phyloP scores from a whole-genome alignment of 2,888 invertebrate species.

The Drosophila merina region DNA sequence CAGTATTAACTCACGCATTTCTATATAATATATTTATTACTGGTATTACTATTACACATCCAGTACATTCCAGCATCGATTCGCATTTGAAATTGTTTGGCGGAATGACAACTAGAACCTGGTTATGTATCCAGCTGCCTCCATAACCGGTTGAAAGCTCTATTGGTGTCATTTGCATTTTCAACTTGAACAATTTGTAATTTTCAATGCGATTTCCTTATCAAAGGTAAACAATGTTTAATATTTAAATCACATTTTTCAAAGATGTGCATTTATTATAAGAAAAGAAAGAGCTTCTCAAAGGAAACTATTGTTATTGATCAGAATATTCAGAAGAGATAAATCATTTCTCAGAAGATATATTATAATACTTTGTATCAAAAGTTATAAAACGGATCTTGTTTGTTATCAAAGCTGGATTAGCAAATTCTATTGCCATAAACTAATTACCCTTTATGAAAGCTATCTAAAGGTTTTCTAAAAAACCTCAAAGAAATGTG shows the following conservation, averaged over 20 bases:
- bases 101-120: conserved; percentile 1
- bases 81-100: conserved; percentile 9
- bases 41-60: conserved; percentile 7
- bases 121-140: neutral
- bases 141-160: conserved; percentile 35
- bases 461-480: conserved; percentile 4
- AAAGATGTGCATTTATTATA: no score
- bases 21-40: neutral
- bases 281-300: no score
- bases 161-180: conserved; percentile 24
- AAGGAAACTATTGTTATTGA: no score
- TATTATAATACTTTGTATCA: no score
- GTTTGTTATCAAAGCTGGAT: no score
- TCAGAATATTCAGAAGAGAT: no score
- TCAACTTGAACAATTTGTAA: conserved; percentile 7
- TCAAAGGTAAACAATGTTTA: neutral
- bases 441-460: conserved; percentile 9
- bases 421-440: no score
- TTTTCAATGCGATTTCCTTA: conserved; percentile 7
- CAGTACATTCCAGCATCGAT: conserved; percentile 10
- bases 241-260: neutral
- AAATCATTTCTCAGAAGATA: no score
- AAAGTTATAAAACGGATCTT: no score
- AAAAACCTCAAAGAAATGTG: conserved; percentile 23
- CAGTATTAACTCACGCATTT: conserved; percentile 25